phyloP scores from a whole-genome alignment of 2,113 vertebrate species.

The Colistium nudipinnis region DNA sequence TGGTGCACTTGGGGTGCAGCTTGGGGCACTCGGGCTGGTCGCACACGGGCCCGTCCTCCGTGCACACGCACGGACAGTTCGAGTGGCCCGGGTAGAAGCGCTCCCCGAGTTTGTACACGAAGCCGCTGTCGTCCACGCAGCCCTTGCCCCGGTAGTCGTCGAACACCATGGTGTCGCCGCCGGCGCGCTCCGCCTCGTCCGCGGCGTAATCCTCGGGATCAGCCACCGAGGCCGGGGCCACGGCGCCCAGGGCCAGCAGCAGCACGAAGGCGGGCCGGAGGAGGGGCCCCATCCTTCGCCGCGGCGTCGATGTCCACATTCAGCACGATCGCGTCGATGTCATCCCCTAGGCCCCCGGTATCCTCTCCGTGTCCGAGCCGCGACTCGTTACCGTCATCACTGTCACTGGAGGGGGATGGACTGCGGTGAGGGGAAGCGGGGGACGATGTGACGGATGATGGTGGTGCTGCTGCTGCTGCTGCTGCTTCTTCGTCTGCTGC shows the following conservation, averaged over 20 bases:
- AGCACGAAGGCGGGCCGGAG: constrained; percentile 88
- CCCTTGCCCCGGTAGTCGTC: constrained; percentile 99
- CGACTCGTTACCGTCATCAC: constrained; percentile 41
- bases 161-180: constrained; percentile 93
- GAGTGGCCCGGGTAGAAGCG: constrained; percentile 99
- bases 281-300: constrained; percentile 93
- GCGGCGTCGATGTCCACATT: constrained; percentile 78
- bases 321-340: constrained; percentile 65
- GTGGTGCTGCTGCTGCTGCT: constrained; percentile 21
- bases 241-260: constrained; percentile 87
- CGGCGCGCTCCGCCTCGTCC: constrained; percentile 92
- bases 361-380: constrained; percentile 59
- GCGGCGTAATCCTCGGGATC: constrained; percentile 91
- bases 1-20: constrained; percentile 99
- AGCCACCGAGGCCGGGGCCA: constrained; percentile 86
- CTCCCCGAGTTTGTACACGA: constrained; percentile 97
- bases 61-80: constrained; percentile 98
- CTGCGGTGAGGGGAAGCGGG: constrained; percentile 48
- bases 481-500: too few relatives aligned
- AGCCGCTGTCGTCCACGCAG: constrained; percentile 98
- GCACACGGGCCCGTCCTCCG: constrained; percentile 98
- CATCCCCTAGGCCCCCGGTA: constrained; percentile 67
- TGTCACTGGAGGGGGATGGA: constrained; percentile 41
- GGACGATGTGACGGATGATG: constrained; percentile 37
- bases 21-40: constrained; percentile 98